Base-by-base conservation (phyloP, 1,140 invertebrate species). In the Dendroctonus valens region DNA sequence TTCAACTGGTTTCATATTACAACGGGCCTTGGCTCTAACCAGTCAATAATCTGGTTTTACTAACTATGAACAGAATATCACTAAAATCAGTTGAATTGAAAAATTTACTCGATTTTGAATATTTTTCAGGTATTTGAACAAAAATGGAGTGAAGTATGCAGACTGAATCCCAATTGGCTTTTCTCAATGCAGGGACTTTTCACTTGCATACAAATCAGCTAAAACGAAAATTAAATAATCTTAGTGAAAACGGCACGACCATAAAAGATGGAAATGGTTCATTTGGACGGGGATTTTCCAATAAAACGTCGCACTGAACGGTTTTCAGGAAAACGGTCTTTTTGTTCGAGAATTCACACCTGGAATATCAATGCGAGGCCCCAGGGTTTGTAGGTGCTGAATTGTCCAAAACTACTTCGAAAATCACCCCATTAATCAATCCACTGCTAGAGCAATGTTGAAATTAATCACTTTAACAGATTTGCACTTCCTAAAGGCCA, bases 171-270 rank as follows among this genome's bases (percentile, higher is more conserved):
- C 39, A 55, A 55, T 39, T 39, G 41, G 53, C 37, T 55, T 11
- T 39, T 37, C 14, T 55, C 53, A 55, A 40, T 39, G 41, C 11
- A 11, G 39, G 37, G 26, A 55, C 11, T 9, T 40, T 55, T 41
- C 39, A 8, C 39, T 39, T 55, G 53, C 26, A 55, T 55, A 55
- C 53, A 38, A 41, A 55, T 5, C 53, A 14, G n/a, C 11, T 26
- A 4, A 41, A 55, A 55, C 7, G 53, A 40, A 55, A 55, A 55
- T 55, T 55, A 55, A 55, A 55, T 55, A 37, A 55, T 55, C 53
- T 55, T 55, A 55, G 41, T 55, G 53, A 55, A 55, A 37, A n/a
- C 26, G 53, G 41, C 11, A 9, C 37, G 53, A 26, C n/a, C 53
- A 11, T 11, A 41, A 55, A 55, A n/a, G n/a, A 11, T 55, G 11